Evolutionary conservation across 2,888 invertebrate genomes (phyloP).

Genomic region (Amphipyra tragopoginis): DNA sequence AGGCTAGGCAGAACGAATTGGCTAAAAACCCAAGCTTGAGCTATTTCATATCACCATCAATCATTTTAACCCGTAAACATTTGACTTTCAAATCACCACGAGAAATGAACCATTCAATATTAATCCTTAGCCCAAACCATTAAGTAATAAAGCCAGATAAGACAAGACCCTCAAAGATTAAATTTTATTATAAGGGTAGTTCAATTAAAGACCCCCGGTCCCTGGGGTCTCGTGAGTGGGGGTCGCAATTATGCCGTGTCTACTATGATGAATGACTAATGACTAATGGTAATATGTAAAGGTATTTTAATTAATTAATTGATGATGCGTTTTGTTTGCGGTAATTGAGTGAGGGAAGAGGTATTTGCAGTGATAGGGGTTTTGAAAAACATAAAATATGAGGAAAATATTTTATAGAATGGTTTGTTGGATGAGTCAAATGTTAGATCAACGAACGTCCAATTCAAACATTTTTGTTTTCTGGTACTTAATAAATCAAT

Average conservation of each 20-base stretch:
- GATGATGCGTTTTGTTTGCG: slow-evolving; percentile 45
- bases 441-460: no score
- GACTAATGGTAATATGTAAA: slow-evolving; percentile 41
- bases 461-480: no score
- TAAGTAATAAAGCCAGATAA: slow-evolving; percentile 60
- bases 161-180: slow-evolving; percentile 54
- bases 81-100: neutral
- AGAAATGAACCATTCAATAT: slow-evolving; percentile 38
- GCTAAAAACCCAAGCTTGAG: no score
- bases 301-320: slow-evolving; percentile 60
- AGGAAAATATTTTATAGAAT: no score
- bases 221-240: slow-evolving; percentile 53
- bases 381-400: no score
- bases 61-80: no score
- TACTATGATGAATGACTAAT: slow-evolving; percentile 55
- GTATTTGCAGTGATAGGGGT: neutral
- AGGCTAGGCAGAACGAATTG: no score
- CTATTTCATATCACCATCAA: no score
- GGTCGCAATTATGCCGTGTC: slow-evolving; percentile 54
- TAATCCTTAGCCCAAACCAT: slow-evolving; percentile 47
- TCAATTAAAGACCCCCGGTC: slow-evolving; percentile 54
- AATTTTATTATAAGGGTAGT: slow-evolving; percentile 65
- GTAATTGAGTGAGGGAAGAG: slow-evolving; percentile 7
- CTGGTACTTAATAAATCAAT: no score
- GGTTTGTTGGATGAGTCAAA: no score